Percentiles rank a stretch among this genome's conserved stretches.
phyloP scores from a whole-genome alignment of 2,888 invertebrate species.

The Monochamus alternatus region DNA sequence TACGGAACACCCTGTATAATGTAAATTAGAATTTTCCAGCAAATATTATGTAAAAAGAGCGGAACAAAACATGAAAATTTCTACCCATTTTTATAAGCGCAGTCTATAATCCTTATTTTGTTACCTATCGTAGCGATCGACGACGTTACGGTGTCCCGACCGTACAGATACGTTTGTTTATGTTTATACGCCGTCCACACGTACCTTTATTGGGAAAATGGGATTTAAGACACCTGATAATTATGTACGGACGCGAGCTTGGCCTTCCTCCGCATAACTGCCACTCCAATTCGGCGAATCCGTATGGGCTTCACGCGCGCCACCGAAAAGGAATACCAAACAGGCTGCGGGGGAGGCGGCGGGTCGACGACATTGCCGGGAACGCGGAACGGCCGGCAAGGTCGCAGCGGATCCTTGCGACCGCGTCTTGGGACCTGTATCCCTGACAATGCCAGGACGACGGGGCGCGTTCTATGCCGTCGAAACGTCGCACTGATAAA shows the following conservation, averaged over 20 bases:
- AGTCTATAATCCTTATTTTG: no score
- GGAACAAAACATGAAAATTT: no score
- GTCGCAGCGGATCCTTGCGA: constrained; percentile 30
- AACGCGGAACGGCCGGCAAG: constrained; percentile 39
- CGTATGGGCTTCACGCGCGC: constrained; percentile 36
- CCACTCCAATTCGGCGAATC: constrained; percentile 26
- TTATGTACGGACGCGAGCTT: neutral
- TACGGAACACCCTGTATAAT: no score
- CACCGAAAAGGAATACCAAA: constrained; percentile 36
- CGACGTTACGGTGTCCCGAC: no score
- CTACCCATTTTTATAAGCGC: no score
- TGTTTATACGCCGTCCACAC: no score
- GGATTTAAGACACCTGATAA: neutral
- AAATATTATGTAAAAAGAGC: no score
- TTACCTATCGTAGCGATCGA: no score
- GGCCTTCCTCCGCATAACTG: constrained; percentile 1
- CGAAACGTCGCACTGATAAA: neutral
- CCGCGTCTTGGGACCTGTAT: constrained; percentile 16
- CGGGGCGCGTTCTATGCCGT: neutral
- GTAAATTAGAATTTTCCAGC: no score
- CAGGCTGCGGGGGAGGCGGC: constrained; percentile 33
- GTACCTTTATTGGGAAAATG: no score
- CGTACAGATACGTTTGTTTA: no score
- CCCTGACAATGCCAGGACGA: neutral
- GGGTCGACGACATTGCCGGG: constrained; percentile 39